phyloP scores from a whole-genome alignment of 2,797 vertebrate genomes.

The Xenops minutus region DNA sequence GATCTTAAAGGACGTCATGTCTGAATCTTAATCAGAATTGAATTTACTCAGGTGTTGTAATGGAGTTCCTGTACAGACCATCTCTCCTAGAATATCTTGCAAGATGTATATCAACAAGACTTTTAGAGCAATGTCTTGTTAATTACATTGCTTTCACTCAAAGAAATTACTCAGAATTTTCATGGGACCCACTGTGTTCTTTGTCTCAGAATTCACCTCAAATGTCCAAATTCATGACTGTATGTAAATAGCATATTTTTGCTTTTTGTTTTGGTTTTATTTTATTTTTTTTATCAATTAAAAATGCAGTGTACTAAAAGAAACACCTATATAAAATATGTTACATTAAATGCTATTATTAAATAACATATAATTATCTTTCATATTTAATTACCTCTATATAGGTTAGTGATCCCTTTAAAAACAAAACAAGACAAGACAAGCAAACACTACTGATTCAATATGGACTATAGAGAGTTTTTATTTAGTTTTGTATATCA shows the following conservation, averaged over 20 bases:
- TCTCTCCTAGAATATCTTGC: neutral
- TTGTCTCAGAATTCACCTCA: neutral
- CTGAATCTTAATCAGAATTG: neutral
- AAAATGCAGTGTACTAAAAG: neutral
- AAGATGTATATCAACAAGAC: neutral
- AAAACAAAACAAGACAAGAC: neutral
- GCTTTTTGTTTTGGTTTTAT: neutral
- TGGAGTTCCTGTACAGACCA: neutral
- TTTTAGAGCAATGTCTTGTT: neutral
- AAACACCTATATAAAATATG: neutral
- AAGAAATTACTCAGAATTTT: neutral
- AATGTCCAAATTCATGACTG: neutral
- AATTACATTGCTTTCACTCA: neutral
- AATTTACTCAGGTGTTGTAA: neutral
- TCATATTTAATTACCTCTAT: neutral
- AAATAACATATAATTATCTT: neutral
- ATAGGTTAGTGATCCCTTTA: neutral
- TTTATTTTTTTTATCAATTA: neutral
- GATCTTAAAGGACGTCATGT: neutral
- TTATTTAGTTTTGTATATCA: neutral
- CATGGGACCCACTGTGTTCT: accelerated
- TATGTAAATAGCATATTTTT: neutral
- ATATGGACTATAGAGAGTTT: neutral
- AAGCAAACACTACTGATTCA: accelerated
- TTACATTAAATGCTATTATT: neutral